Percentiles rank a stretch among this genome's conserved stretches.
Evolutionary conservation across 2,888 invertebrate species (phyloP).

Genomic region (Mythimna pallens): DNA sequence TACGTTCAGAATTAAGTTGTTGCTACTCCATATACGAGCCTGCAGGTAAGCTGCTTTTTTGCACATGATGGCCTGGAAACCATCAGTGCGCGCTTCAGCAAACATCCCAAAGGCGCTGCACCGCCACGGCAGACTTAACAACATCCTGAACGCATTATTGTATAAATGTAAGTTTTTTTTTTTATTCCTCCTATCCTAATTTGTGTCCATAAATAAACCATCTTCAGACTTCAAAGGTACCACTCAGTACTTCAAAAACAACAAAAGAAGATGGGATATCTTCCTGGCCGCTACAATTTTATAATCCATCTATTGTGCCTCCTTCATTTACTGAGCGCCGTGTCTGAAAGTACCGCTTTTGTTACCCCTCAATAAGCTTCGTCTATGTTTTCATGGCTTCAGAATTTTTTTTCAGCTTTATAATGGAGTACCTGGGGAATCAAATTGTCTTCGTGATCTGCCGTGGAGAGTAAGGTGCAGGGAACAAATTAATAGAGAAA

Average conservation of each 20-base stretch:
- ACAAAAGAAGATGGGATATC: slow-evolving; percentile 11
- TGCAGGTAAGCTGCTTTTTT: too few species aligned
- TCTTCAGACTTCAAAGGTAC: background rate
- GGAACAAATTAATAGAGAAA: too few species aligned
- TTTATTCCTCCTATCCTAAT: too few species aligned
- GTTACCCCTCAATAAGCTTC: slow-evolving; percentile 28
- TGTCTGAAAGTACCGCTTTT: slow-evolving; percentile 15
- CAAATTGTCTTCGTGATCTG: slow-evolving; percentile 4
- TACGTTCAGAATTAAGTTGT: too few species aligned
- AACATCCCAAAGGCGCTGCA: too few species aligned
- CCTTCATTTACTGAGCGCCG: slow-evolving; percentile 9
- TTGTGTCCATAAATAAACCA: background rate
- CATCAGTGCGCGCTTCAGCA: too few species aligned
- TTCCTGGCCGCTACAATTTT: slow-evolving; percentile 11
- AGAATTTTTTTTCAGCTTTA: background rate
- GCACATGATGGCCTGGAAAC: too few species aligned
- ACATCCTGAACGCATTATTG: too few species aligned
- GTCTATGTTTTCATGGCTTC: background rate
- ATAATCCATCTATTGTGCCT: slow-evolving; percentile 27
- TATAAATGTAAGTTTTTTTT: too few species aligned
- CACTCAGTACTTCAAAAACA: background rate
- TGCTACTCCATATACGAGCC: too few species aligned
- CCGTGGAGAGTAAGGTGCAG: background rate
- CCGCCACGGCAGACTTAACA: too few species aligned
- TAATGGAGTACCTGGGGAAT: background rate